Percentiles rank a stretch among this genome's conserved stretches.
Evolutionary conservation across 2,797 vertebrate species (phyloP).

Genomic region (Hydrocynus forskahlii): DNA sequence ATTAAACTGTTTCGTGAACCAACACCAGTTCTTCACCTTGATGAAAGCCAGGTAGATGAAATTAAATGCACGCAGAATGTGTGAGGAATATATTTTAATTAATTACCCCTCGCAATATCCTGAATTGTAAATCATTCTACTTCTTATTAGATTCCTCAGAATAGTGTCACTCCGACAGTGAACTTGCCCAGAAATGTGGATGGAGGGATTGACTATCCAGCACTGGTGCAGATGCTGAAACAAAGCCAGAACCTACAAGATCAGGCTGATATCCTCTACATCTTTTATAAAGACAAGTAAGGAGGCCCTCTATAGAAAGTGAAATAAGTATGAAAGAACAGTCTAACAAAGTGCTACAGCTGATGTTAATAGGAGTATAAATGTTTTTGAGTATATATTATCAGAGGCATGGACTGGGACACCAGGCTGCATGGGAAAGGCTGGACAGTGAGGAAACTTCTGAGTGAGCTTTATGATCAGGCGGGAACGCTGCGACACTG

Average conservation of each 20-base stretch:
- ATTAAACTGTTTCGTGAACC: constrained; percentile 85
- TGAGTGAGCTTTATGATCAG: constrained; percentile 85
- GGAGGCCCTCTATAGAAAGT: constrained; percentile 28
- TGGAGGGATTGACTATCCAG: constrained; percentile 82
- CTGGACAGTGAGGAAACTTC: constrained; percentile 82
- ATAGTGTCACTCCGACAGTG: constrained; percentile 61
- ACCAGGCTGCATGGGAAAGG: constrained; percentile 81
- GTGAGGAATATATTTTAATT: background rate
- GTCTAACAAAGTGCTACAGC: background rate
- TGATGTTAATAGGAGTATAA: background rate
- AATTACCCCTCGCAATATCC: background rate
- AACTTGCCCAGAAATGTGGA: constrained; percentile 79
- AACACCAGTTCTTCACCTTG: constrained; percentile 79
- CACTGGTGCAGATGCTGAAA: constrained; percentile 83
- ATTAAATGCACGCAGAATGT: background rate
- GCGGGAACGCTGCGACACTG: constrained; percentile 86
- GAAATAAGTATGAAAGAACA: background rate
- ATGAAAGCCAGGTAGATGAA: constrained; percentile 53
- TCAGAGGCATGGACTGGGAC: constrained; percentile 93
- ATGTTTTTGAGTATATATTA: constrained; percentile 7
- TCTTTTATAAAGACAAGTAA: constrained; percentile 91
- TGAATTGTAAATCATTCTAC: background rate
- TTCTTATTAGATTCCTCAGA: constrained; percentile 62
- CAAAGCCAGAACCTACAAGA: constrained; percentile 85
- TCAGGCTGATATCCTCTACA: constrained; percentile 90